Conservation (phyloP, 2,797 vertebrate species). For the Silurus lanzhouensis region DNA sequence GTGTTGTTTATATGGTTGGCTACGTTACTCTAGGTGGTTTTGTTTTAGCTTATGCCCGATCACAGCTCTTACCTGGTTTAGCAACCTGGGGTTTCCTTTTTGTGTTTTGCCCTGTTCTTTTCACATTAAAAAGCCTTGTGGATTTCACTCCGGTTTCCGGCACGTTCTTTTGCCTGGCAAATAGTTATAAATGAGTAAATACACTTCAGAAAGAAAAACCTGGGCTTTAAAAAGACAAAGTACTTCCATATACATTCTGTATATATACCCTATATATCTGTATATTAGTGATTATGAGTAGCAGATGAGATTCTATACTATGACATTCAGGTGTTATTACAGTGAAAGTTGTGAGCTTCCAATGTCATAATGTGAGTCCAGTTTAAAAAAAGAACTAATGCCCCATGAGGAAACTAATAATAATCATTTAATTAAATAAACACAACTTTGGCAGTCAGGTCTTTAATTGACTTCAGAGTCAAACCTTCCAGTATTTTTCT, state of each 20-base stretch:
- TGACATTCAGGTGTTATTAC: neutral
- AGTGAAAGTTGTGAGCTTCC: neutral
- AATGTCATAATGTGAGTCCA: neutral
- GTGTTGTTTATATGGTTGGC: too few species aligned
- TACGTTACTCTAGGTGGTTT: too few species aligned
- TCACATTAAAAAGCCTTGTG: too few species aligned
- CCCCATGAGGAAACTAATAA: constrained; percentile 11
- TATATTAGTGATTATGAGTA: neutral
- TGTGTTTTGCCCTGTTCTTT: too few species aligned
- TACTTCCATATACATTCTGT: neutral
- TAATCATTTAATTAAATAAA: constrained; percentile 24
- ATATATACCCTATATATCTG: too few species aligned
- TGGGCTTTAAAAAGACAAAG: neutral
- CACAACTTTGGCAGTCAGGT: constrained; percentile 26
- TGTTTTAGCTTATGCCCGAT: too few species aligned
- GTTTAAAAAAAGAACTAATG: neutral
- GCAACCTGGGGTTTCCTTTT: too few species aligned
- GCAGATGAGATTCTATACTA: too few species aligned
- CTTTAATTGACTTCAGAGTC: constrained; percentile 21
- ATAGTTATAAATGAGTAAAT: neutral
- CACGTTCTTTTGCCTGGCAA: too few species aligned
- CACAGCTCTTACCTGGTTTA: too few species aligned
- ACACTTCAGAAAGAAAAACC: too few species aligned
- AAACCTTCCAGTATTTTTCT: constrained; percentile 31
- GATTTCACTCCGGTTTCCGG: too few species aligned